Evolutionary conservation across 2,888 invertebrate species (phyloP), one percentile per base, ranked within the genome.

Genomic region (Athalia cordata): DNA sequence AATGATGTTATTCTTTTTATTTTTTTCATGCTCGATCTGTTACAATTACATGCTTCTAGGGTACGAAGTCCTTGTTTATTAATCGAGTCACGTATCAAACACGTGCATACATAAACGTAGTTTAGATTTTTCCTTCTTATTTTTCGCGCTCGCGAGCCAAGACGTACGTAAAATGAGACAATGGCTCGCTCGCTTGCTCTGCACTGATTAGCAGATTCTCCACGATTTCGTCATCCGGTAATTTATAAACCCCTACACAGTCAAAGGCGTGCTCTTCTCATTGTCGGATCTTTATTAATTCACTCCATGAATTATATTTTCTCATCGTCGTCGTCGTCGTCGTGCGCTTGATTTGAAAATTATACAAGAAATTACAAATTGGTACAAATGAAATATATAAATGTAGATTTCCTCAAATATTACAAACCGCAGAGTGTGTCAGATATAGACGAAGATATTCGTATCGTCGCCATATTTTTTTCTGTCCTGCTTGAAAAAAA

Each of bases 201-300:
- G 72, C 57, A 72, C 72, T 59, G 72, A 72, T 72, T 72, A 59
- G 72, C 59, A 59, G 4, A 72, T 57, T 72, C 72, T 59, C 15
- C 57, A 59, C 57, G 57, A 72, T 72, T 72, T 59, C 72, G 72
- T 72, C 72, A 72, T 72, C 59, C 59, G 47, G 57, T 45, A 59
- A 72, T 72, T 72, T 29, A 29, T 29, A 29, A 72, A 72, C 72
- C 57, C 72, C 72, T 45, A 5, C 7, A 47, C 59, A n/a, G n/a
- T n/a, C n/a, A 57, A 8, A 47, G 59, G 29, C 29, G 29, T 29
- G 29, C 29, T 29, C 29, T 0, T 1, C 29, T 29, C 29, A 29
- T 29, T 29, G 29, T 29, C 29, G 29, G 29, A 1, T 29, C 29
- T 29, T 29, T 29, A 29, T 29, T 29, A 29, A 29, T 29, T 29